Evolutionary conservation across 30 jellyfish, hydroid and myxozoan genomes (phyloP).

Genomic region (Pseudorhiza aurosa): DNA sequence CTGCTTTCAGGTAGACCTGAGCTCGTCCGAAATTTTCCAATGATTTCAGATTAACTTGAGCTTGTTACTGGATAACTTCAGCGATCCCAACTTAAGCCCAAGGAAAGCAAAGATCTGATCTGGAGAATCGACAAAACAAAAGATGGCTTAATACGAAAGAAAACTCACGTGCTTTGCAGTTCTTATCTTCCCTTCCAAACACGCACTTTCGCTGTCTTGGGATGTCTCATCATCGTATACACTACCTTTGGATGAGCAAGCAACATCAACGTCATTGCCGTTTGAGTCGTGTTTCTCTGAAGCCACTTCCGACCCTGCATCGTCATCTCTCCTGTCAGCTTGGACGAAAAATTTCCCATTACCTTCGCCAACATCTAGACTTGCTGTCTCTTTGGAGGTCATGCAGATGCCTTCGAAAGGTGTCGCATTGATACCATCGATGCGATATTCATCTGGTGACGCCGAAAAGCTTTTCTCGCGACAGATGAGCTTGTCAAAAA

Average conservation of each 20-base stretch:
- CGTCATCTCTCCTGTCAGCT: neutral
- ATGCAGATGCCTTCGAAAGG: neutral
- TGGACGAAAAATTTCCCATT: neutral
- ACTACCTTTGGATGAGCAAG: conserved; percentile 11
- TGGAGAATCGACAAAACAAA: too few species aligned
- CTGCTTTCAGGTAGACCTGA: too few species aligned
- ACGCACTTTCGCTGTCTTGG: conserved; percentile 38
- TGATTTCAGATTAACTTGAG: too few species aligned
- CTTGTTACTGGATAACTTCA: too few species aligned
- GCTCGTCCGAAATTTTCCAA: too few species aligned
- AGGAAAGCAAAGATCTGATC: too few species aligned
- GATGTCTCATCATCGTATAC: conserved; percentile 23
- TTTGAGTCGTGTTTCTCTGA: conserved; percentile 21
- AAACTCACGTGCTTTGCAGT: conserved; percentile 68
- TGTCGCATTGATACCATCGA: neutral
- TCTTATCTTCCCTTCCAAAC: conserved; percentile 38
- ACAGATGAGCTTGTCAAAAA: conserved; percentile 50
- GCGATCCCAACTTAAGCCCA: too few species aligned
- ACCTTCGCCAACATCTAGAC: neutral
- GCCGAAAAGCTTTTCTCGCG: conserved; percentile 26
- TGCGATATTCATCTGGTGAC: neutral
- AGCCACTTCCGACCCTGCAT: conserved; percentile 5
- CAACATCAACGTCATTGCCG: conserved; percentile 18
- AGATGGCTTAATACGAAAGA: neutral
- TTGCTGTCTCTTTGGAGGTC: neutral